Base-by-base conservation (phyloP, 1,140 invertebrate genomes). In the Parapsyche elsis region DNA sequence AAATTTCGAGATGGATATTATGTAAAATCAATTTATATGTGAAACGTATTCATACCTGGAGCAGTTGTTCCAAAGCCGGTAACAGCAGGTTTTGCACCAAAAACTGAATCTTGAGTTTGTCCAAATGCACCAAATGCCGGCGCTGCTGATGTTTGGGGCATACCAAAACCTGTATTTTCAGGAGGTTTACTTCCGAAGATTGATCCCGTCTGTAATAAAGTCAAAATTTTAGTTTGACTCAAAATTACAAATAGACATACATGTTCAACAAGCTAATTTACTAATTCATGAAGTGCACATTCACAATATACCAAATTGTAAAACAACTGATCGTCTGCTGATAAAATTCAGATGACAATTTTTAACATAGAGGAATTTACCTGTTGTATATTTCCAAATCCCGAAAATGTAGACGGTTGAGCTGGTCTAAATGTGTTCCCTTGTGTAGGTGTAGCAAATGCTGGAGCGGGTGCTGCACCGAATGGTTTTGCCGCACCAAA, bases 401-500 rank as follows among this genome's bases (percentile, higher is more conserved):
- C 76, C 85, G 83, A 87, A 88, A 19, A 85, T 70, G 81, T 85
- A 7, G 86, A 81, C 4, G 86, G 81, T 74, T 81, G 82, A 70
- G 86, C 86, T 46, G 84, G 86, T 0, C 80, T 44, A 73, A 81
- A 4, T 84, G 88, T 77, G 74, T 82, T 86, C 82, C 81, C 86
- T 9, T 73, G 79, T 30, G 85, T 88, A 0, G 87, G 85, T 0
- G 88, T 83, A 16, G 87, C 86, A 61, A 90, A 90, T 7, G 88
- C 87, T 0, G 88, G 85, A 0, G 87, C 88, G 10, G 87, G 85
- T 0, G 89, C 86, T 0, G 88, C 84, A 1, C 91, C 91, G 83
- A 92, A 92, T 0, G 89, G 87, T 9, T 89, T 87, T 38, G 89
- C 88, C 0, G 87, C 85, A 1, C 90, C 91, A 83, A 91, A 91